phyloP scores from a whole-genome alignment of 2,797 vertebrate species.

The Sebastes oblongus region DNA sequence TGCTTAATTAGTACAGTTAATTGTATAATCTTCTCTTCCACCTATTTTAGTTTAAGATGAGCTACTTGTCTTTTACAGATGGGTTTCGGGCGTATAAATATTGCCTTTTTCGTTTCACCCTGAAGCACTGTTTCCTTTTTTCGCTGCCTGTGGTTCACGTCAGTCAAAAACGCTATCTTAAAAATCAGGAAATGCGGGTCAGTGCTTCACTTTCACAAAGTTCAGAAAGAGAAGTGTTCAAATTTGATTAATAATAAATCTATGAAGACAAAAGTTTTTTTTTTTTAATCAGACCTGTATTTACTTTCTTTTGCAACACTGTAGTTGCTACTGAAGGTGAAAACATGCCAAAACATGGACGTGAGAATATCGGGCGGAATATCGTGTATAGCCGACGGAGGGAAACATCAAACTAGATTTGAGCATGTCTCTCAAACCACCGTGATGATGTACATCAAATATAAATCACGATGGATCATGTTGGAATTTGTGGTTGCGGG shows the following conservation, averaged over 20 bases:
- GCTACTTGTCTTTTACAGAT: background rate
- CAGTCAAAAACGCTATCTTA: background rate
- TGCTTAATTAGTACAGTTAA: background rate
- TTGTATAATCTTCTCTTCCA: background rate
- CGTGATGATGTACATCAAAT: background rate
- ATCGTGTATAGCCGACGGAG: background rate
- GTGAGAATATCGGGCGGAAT: background rate
- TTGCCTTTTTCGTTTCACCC: background rate
- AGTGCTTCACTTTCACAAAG: background rate
- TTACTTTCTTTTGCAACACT: background rate
- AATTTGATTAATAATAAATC: background rate
- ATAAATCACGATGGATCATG: slow-evolving; percentile 29
- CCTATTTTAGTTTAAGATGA: background rate
- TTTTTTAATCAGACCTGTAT: background rate
- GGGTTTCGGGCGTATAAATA: background rate
- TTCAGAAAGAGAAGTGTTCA: background rate
- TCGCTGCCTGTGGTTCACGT: background rate
- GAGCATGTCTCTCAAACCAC: slow-evolving; percentile 7
- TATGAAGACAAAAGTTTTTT: background rate
- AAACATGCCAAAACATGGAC: slow-evolving; percentile 30
- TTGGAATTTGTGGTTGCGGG: slow-evolving; percentile 17
- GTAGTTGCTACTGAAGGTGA: background rate
- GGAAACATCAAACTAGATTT: slow-evolving; percentile 28
- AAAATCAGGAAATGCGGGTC: background rate
- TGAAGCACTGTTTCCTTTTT: background rate